Base-by-base conservation (phyloP, 2,113 vertebrate species). In the Strix uralensis region DNA sequence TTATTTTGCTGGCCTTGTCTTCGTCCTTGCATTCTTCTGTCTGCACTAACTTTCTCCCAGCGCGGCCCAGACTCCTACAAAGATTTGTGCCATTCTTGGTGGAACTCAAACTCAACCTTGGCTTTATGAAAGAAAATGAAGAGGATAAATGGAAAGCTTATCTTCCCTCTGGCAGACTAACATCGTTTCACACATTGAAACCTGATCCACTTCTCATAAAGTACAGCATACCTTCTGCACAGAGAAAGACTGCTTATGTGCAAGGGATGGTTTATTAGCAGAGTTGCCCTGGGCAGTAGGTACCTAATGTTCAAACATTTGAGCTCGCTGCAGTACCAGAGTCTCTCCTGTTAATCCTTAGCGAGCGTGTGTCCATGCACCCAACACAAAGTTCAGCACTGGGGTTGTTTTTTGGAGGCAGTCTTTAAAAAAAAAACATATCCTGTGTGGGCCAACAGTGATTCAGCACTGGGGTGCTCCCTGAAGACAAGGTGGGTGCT, bases 371-470 rank as follows among this genome's bases (percentile, higher is more conserved):
- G 16, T n/a, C 38, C 5, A 20, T 6, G 15, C 18, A 58, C 8
- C 36, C 19, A 34, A 29, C 6, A 12, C 0, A 15, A 49, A 34
- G 22, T 27, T 47, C 29, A 34, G 40, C 15, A 27, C 27, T 10
- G 4, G 6, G 17, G 29, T 2, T 65, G 15, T 2, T 30, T 55
- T 44, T 29, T 7, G 27, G 30, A 74, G 32, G 27, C 30, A 29
- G 13, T 25, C 40, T 49, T 69, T 9, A 42, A 8, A 66, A 46
- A 25, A 34, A 46, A 15, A 4, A 5, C 25, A 9, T 3, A 18
- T 15, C n/a, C 23, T 2, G 1, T 8, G 2, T 0, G n/a, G 47
- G n/a, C 16, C 38, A 10, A 1, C 0, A 12, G 7, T 2, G 26
- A 13, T 7, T 32, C 36, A 9, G 32, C 22, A 2, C 13, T 9